Evolutionary conservation across 2,113 vertebrate species (phyloP).

Genomic region (Nipponia nippon): DNA sequence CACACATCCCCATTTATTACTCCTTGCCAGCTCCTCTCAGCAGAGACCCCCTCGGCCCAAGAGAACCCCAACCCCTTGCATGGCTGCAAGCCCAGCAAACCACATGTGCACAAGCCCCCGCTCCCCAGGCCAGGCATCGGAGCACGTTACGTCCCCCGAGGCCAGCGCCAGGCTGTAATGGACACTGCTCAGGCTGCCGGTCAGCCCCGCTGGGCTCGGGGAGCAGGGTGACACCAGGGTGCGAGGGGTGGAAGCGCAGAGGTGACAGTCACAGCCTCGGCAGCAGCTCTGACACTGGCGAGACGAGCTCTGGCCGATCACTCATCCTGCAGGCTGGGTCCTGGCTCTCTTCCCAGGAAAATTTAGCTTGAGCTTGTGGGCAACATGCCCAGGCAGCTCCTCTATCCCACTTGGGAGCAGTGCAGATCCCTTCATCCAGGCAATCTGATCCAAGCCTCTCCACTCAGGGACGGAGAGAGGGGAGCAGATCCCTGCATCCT

Average conservation of each 20-base stretch:
- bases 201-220: not conserved
- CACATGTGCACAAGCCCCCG: not conserved
- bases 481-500: not conserved
- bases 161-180: accelerated
- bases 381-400: not conserved
- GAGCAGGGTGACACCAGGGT: not conserved
- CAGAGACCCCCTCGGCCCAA: not conserved
- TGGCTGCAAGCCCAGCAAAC: not conserved
- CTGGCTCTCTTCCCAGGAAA: not conserved
- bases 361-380: not conserved
- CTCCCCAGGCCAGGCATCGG: not conserved
- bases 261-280: not conserved
- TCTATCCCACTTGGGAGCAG: not conserved
- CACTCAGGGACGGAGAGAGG: not conserved
- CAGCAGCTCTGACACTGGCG: not conserved
- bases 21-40: not conserved
- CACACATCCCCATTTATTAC: not conserved
- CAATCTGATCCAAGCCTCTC: not conserved
- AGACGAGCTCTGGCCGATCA: not conserved
- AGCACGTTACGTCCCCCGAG: not conserved
- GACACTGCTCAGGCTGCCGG: accelerated
- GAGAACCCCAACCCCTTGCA: not conserved
- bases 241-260: not conserved
- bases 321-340: not conserved
- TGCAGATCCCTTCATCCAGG: not conserved